Base-by-base conservation (phyloP, 2,797 vertebrate genomes). In the Chrosomus eos region DNA sequence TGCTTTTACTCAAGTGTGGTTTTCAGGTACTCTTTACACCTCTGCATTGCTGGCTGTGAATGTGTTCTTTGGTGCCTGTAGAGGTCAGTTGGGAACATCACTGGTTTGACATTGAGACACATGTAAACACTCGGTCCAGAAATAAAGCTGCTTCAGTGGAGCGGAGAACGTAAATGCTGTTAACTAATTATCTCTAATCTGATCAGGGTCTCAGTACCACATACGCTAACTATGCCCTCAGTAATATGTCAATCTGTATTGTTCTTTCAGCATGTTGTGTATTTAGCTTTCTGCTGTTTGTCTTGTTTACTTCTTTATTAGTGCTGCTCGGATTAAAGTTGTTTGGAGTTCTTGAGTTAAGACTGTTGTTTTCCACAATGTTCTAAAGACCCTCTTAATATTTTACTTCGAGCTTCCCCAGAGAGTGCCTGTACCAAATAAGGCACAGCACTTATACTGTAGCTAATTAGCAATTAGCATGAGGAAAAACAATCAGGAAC, bases 101-200 rank as follows among this genome's bases (percentile, higher is more conserved):
- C 5, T 40, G 40, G 1, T 66, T 51, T 85, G 51, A 38, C 28
- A 16, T 40, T 60, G 26, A 71, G 31, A 26, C 28, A 28, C 68
- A 66, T 62, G 66, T 80, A 76, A 83, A 85, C 31, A 85, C 58
- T 31, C 71, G 43, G 31, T 83, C 70, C 82, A 87, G 78, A 86
- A 85, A 87, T 88, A 86, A 76, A 82, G 23, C 82, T 28, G 55
- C 68, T 71, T 38, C 36, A 28, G 81, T 38, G 18, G 64, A 78
- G 75, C 72, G 43, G 45, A 51, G 76, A 82, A 43, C 18, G 16
- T 62, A 64, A 77, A 87, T 53, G 53, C 83, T 51, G 66, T 72
- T 68, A 73, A 81, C 33, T 83, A 74, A 88, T 88, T 86, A 87
- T 19, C 74, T 45, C 36, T 88, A 90, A 90, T 82, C 87, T 88